Base-by-base conservation (phyloP, 2,888 invertebrate species). In the Trisateles emortualis region DNA sequence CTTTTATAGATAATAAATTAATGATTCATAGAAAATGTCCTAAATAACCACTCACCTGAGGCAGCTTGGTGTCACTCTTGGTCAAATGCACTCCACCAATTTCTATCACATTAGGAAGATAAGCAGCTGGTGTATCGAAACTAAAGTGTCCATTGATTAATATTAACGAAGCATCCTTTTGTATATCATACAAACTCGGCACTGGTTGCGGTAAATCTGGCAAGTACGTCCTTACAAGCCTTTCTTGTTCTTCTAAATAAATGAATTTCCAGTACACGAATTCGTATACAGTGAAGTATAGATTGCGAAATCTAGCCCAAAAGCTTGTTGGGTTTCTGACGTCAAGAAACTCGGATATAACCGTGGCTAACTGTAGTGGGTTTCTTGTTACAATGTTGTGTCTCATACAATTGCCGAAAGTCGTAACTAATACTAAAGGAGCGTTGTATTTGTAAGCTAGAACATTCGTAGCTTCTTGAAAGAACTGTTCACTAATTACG, bases 71-170 rank as follows among this genome's bases (percentile, higher is more conserved):
- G 32, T 81, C 77, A 57, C 79, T 86, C 33, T 81, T 76, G 11
- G 80, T 81, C 3, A 93, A 74, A 78, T 95, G 95, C 41, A 91
- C 74, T 19, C 95, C 95, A 13, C 94, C 95, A 42, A 95, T 87
- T 68, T 94, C 94, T 1, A 94, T 81, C 53, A 94, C 84, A 69
- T 93, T 94, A 0, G 94, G 94, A 1, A 93, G 83, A 17, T 91
- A 84, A 0, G 94, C 94, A 5, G 83, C 76, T 0, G 93, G 84
- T 4, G 79, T 61, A 41, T 91, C 90, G 52, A 92, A 87, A 73
- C 92, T 93, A 38, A 87, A 90, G 68, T 95, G 94, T 6, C 87
- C 82, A 68, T 94, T 94, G 0, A 92, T 68, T 19, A 94, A 69
- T 19, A 93, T 74, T 54, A 94, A 48, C 0, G 93, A 87, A 1